These are phyloP conservation scores for Sinocyclocheilus anophthalmus DNA, from an alignment of 2,113 vertebrate genomes.

Conservation along the genomic window DNA sequence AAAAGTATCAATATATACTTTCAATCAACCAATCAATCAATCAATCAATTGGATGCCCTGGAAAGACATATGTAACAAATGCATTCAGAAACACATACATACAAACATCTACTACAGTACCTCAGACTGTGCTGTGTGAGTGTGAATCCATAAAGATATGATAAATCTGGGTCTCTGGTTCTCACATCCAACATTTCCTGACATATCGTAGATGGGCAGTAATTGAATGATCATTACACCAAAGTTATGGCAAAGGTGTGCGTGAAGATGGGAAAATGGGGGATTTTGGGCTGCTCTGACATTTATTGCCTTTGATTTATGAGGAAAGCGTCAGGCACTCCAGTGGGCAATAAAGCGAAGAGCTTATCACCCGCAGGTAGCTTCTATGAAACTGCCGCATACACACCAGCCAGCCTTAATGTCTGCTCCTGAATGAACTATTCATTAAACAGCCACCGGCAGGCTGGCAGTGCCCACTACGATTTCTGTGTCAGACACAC, in stretches of 20 bases:
- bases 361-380: conserved; percentile 65
- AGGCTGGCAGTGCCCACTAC: background rate
- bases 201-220: conserved; percentile 59
- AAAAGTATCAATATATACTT: too few relatives aligned
- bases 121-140: conserved; percentile 19
- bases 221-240: conserved; percentile 71
- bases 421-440: conserved; percentile 67
- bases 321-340: conserved; percentile 61
- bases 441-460: conserved; percentile 70
- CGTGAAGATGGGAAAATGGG: conserved; percentile 53
- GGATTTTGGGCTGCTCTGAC: conserved; percentile 63
- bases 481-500: background rate
- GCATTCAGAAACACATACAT: conserved; percentile 33
- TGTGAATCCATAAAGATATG: conserved; percentile 51
- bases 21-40: background rate
- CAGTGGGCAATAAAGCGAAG: conserved; percentile 71
- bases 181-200: conserved; percentile 50
- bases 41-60: background rate
- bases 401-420: conserved; percentile 65
- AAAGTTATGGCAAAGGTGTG: conserved; percentile 61
- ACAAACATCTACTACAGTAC: conserved; percentile 20
- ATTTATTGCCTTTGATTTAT: conserved; percentile 75
- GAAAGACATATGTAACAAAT: background rate
- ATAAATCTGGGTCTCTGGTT: conserved; percentile 55
- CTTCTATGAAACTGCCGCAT: conserved; percentile 6